Conservation (phyloP, 1,140 invertebrate genomes). For the Conus ventricosus region DNA sequence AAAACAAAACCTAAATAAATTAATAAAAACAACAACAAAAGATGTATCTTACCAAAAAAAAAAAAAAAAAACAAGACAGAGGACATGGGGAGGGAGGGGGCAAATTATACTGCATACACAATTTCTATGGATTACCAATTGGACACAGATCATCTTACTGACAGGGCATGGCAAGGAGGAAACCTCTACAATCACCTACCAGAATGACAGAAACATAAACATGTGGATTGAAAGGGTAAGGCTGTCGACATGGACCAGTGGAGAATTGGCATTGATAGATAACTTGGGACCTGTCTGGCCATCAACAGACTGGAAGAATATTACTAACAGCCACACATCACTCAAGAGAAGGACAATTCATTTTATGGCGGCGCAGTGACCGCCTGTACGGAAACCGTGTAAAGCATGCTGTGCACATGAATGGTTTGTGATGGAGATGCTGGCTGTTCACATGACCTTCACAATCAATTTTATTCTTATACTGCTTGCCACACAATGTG, state of each 20-base stretch:
- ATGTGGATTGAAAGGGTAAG: background rate
- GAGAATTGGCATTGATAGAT: background rate
- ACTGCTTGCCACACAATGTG: constrained; percentile 29
- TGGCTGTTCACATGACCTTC: constrained; percentile 29
- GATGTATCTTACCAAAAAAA: too few species aligned
- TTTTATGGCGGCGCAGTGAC: constrained; percentile 14
- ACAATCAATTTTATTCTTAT: constrained; percentile 29
- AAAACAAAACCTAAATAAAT: too few species aligned
- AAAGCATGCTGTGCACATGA: constrained; percentile 21
- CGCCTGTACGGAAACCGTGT: constrained; percentile 4
- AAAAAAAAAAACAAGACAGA: too few species aligned
- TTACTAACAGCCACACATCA: background rate
- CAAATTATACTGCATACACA: too few species aligned
- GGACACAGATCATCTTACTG: too few species aligned
- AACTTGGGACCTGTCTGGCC: background rate
- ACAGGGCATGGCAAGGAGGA: background rate
- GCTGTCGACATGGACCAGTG: background rate
- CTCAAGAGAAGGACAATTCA: background rate
- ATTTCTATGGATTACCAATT: too few species aligned
- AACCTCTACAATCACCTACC: background rate
- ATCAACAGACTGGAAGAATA: too few species aligned
- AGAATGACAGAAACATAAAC: background rate
- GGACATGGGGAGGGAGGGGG: too few species aligned
- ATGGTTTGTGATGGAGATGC: constrained; percentile 25
- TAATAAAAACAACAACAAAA: too few species aligned